These are phyloP conservation scores for Diadophis punctatus DNA, from an alignment of 2,113 vertebrate species.

Conservation along the genomic window DNA sequence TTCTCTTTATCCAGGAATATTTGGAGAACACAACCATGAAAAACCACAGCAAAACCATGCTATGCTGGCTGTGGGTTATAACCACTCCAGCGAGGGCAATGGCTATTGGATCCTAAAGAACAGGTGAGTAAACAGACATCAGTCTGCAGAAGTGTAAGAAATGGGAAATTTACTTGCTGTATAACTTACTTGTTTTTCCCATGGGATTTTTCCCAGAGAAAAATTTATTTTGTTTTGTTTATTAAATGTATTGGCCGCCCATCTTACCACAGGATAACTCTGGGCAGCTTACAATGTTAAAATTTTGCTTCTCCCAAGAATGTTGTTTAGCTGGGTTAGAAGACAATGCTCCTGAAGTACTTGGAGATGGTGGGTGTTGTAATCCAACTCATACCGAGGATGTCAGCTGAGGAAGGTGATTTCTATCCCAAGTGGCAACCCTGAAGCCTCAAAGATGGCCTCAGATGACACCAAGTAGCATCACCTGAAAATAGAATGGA, in stretches of 20 bases:
- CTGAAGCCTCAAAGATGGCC: no score
- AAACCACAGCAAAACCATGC: rapidly evolving
- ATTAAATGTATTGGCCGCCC: no score
- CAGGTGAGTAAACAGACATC: background rate
- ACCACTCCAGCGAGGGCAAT: rapidly evolving
- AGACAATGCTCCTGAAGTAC: background rate
- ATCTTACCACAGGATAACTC: background rate
- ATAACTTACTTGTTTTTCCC: no score
- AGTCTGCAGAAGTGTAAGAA: background rate
- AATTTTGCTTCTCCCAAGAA: background rate
- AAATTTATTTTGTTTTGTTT: no score
- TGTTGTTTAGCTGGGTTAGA: background rate
- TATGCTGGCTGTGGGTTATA: background rate
- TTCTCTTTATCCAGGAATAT: background rate
- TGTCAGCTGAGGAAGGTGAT: background rate
- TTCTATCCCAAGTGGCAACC: no score
- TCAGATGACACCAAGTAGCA: no score
- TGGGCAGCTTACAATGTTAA: background rate
- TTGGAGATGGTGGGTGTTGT: background rate
- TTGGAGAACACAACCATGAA: rapidly evolving
- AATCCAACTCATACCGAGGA: background rate
- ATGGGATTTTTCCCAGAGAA: background rate
- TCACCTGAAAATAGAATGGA: background rate
- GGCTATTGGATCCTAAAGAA: background rate
- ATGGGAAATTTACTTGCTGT: background rate